Base-by-base conservation (phyloP, 2,888 invertebrate species). In the Melikaiella ostensackeni region DNA sequence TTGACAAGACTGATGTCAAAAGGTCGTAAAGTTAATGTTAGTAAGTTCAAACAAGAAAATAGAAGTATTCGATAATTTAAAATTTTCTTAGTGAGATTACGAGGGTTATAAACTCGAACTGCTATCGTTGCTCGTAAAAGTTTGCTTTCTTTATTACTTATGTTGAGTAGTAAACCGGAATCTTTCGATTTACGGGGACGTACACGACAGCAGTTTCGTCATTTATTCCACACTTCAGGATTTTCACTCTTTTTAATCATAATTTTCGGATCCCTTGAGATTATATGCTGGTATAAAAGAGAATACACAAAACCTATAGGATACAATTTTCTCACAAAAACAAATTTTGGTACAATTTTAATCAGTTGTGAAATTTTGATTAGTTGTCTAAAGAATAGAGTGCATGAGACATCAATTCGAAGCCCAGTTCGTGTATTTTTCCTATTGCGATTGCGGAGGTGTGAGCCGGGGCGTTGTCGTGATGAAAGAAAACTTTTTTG, bases 121-220 rank as follows among this genome's bases (percentile, higher is more conserved):
- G 13, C 59, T 35, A 74, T 59, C 74, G 38, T 33, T 21, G 7
- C 30, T 74, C 59, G 38, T 74, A 74, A 74, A 74, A 57, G 19
- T 35, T 59, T 57, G 59, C 38, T 19, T 74, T 74, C 59, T 74
- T 74, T 74, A 74, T 74, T 59, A 38, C 57, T 59, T 74, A 74
- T 74, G 74, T 74, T 59, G 35, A 74, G 74, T 57, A 57, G 57
- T 74, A 57, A 57, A 74, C 57, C 13, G 21, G 33, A 33, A 55
- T 74, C 74, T 74, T 74, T 21, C 55, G 74, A 57, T 74, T 74
- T 74, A 74, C 21, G 33, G 30, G 66, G 9, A 27, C 24, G 27
- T 46, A 64, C 42, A 64, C 13, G 64, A 64, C 64, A 64, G 64
- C 19, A 66, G 64, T 66, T 66, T 66, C 42, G 42, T 66, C 46